Conservation (phyloP, 2,888 invertebrate species). For the Agriopis marginaria region DNA sequence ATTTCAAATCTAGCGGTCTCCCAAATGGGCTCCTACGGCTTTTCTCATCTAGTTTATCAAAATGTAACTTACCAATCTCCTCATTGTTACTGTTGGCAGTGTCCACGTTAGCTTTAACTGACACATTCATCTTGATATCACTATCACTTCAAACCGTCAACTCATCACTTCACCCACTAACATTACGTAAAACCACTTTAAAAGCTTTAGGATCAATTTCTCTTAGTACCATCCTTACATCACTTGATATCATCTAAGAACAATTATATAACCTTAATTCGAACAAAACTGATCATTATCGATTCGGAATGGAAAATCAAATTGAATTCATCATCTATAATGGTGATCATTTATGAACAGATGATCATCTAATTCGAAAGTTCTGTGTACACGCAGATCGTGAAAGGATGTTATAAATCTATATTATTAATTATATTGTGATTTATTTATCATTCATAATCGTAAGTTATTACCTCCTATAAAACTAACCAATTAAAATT, state of each 20-base stretch:
- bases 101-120: conserved; percentile 55
- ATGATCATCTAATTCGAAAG: conserved; percentile 40
- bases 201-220: conserved; percentile 39
- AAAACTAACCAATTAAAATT: conserved; percentile 16
- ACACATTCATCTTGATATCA: conserved; percentile 68
- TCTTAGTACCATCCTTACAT: conserved; percentile 30
- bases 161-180: conserved; percentile 52
- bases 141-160: conserved; percentile 49
- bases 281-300: conserved; percentile 39
- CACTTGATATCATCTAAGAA: conserved; percentile 35
- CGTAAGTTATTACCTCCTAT: conserved; percentile 19
- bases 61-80: conserved; percentile 68
- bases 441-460: conserved; percentile 19
- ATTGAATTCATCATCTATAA: conserved; percentile 20
- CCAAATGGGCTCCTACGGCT: too few relatives aligned
- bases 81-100: conserved; percentile 66
- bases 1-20: too few relatives aligned
- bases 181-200: conserved; percentile 46
- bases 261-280: conserved; percentile 44
- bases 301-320: conserved; percentile 39
- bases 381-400: conserved; percentile 26
- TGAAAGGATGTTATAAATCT: conserved; percentile 19
- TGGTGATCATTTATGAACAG: neutral
- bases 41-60: neutral
- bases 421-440: conserved; percentile 8